Percentiles rank a stretch among this genome's conserved stretches.
Evolutionary conservation across 1,140 invertebrate genomes (phyloP).

Genomic region (Aphelenchoides besseyi): DNA sequence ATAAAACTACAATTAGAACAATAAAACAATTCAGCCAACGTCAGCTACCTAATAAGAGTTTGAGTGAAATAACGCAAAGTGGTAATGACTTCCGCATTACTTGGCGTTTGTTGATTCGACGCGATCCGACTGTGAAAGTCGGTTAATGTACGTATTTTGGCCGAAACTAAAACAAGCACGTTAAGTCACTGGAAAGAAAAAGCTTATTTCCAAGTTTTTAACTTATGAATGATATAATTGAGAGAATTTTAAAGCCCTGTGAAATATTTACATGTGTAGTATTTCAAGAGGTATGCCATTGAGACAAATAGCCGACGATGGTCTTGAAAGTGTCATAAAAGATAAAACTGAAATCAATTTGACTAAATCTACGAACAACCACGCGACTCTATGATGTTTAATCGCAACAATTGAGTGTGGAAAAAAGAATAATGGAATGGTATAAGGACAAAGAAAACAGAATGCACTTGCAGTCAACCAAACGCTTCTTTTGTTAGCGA

Average conservation of each 20-base stretch:
- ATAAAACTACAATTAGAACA: constrained; percentile 51
- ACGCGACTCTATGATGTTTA: background rate
- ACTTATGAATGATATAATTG: no score
- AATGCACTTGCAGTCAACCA: background rate
- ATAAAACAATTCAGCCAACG: constrained; percentile 20
- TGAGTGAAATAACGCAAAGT: constrained; percentile 96
- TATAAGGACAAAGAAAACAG: background rate
- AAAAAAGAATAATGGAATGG: background rate
- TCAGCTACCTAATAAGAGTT: constrained; percentile 82
- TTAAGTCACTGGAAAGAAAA: background rate
- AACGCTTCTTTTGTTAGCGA: background rate
- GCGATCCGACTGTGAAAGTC: constrained; percentile 88
- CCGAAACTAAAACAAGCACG: constrained; percentile 75
- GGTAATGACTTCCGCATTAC: constrained; percentile 89
- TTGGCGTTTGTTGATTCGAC: constrained; percentile 85
- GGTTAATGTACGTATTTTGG: constrained; percentile 91
- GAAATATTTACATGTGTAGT: constrained; percentile 60
- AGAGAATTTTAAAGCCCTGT: no score
- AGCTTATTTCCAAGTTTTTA: no score
- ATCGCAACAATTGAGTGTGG: background rate
- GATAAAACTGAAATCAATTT: no score
- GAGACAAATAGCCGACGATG: background rate
- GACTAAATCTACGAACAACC: no score
- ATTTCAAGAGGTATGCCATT: constrained; percentile 62
- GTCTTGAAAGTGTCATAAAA: no score